Evolutionary conservation across 2,797 vertebrate genomes (phyloP).

Genomic region (Crenuchus spilurus): DNA sequence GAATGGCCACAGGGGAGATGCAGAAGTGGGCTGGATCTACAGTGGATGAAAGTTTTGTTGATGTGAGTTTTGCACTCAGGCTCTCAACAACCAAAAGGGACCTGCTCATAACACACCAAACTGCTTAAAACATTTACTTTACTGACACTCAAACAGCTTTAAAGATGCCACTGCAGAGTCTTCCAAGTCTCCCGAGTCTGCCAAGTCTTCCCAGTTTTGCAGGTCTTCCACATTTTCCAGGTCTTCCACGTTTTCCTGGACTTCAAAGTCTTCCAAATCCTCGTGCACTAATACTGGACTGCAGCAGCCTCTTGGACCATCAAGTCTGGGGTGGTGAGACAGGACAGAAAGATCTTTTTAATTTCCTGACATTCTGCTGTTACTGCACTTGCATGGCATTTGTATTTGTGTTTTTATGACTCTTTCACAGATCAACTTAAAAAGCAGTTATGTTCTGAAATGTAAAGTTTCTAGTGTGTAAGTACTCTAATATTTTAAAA

Average conservation of each 20-base stretch:
- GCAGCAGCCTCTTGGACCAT: slow-evolving; percentile 48
- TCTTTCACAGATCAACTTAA: not conserved
- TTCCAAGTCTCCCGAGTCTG: slow-evolving; percentile 28
- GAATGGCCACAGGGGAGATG: not conserved
- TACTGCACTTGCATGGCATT: not conserved
- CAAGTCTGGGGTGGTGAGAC: slow-evolving; percentile 30
- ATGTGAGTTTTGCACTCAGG: not conserved
- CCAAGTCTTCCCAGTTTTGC: not conserved
- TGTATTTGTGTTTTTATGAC: not conserved
- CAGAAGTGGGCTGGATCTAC: slow-evolving; percentile 3
- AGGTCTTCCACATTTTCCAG: not conserved
- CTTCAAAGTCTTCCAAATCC: slow-evolving; percentile 26
- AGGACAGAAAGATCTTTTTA: not conserved
- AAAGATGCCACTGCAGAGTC: slow-evolving; percentile 44
- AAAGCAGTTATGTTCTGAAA: not conserved
- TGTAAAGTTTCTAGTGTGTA: not conserved
- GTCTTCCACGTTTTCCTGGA: not conserved
- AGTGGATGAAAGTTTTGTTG: not conserved
- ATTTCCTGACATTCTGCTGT: not conserved
- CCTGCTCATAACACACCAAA: not conserved
- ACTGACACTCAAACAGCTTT: not conserved
- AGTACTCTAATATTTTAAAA: not conserved
- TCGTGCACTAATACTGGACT: slow-evolving; percentile 46
- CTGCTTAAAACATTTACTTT: not conserved
- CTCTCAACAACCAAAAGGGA: not conserved